These are phyloP conservation scores for Neodiprion lecontei DNA, from an alignment of 1,140 invertebrate genomes.

Conservation along the genomic window DNA sequence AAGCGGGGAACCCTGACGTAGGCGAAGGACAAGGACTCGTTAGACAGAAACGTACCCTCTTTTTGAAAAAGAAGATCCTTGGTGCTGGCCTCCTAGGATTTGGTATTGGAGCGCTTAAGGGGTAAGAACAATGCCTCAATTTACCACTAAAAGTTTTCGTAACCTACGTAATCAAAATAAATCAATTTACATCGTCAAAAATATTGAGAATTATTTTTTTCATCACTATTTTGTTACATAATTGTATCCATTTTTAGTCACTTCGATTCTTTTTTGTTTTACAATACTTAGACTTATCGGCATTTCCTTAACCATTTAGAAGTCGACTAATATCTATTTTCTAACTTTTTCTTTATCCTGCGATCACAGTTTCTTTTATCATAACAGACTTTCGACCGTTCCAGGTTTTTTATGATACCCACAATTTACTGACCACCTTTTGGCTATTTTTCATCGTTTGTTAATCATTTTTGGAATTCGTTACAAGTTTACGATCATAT, in stretches of 20 bases:
- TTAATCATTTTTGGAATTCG: too few species aligned
- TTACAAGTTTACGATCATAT: too few species aligned
- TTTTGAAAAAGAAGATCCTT: conserved; percentile 52
- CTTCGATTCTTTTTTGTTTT: background rate
- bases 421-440: too few species aligned
- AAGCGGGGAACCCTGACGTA: conserved; percentile 23
- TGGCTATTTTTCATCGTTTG: too few species aligned
- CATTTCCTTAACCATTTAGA: background rate
- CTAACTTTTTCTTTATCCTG: background rate
- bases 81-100: conserved; percentile 54
- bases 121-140: conserved; percentile 32
- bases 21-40: conserved; percentile 21
- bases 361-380: too few species aligned
- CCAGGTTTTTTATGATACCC: too few species aligned
- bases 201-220: background rate
- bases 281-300: background rate
- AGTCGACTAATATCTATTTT: conserved; percentile 14
- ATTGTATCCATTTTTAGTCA: background rate
- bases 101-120: conserved; percentile 50
- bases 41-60: conserved; percentile 47
- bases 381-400: too few species aligned
- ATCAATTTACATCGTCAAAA: background rate
- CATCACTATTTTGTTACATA: background rate
- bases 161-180: background rate
- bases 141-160: background rate